These are phyloP conservation scores for Willisornis vidua DNA, from an alignment of 2,113 vertebrate genomes.

Conservation along the genomic window DNA sequence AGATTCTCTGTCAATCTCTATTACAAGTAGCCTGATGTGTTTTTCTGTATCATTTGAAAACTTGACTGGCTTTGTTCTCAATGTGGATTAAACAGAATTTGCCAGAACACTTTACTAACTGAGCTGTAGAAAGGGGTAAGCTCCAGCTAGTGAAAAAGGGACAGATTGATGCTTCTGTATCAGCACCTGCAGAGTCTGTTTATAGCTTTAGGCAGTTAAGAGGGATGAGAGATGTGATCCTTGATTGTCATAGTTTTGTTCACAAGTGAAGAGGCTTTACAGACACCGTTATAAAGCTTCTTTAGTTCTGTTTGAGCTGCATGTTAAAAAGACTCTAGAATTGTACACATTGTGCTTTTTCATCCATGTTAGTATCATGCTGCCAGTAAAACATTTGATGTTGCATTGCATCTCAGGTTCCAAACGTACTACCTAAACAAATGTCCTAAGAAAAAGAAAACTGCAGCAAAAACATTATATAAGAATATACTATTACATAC, in stretches of 20 bases:
- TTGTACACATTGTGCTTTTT: not conserved
- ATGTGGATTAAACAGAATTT: not conserved
- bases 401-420: not conserved
- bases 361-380: not conserved
- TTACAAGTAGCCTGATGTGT: not conserved
- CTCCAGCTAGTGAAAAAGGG: not conserved
- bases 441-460: not conserved
- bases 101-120: not conserved
- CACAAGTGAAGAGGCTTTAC: not conserved
- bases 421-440: not conserved
- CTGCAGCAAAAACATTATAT: not conserved
- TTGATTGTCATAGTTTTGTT: not conserved
- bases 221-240: not conserved
- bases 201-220: not conserved
- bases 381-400: not conserved
- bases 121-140: not conserved
- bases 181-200: not conserved
- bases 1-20: not conserved
- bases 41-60: not conserved
- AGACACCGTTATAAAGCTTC: not conserved
- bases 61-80: not conserved
- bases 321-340: not conserved
- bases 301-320: not conserved
- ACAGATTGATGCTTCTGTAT: not conserved
- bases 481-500: not conserved